Conservation (phyloP, 2,797 vertebrate species). For the Tadarida brasiliensis region DNA sequence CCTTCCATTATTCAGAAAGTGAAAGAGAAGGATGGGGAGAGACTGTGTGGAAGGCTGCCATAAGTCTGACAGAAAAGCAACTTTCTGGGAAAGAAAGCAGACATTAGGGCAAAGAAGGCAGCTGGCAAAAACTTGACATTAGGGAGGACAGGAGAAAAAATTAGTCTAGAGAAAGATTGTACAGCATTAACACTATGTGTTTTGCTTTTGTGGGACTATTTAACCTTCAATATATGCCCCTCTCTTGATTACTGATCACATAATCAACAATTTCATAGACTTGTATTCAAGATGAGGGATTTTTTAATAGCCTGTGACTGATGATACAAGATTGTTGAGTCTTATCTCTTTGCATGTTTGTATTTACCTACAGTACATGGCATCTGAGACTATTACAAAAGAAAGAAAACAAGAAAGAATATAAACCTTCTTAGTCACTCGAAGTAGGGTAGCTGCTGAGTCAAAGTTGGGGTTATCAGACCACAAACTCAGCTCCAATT, state of each 20-base stretch:
- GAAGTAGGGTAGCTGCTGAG: not conserved
- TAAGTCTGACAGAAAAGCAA: constrained; percentile 72
- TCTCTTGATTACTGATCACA: constrained; percentile 38
- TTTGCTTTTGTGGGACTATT: constrained; percentile 17
- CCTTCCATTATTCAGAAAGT: constrained; percentile 73
- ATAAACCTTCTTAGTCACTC: not conserved
- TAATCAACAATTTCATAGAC: constrained; percentile 51
- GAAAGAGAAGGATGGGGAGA: constrained; percentile 57
- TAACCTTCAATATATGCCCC: constrained; percentile 34
- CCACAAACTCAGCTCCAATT: not conserved
- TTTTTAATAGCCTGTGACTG: not conserved
- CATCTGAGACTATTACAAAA: not conserved
- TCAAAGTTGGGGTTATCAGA: not conserved
- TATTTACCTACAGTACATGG: not conserved
- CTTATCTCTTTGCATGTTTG: not conserved
- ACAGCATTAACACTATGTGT: not conserved
- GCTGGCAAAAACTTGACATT: constrained; percentile 67
- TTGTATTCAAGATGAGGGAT: not conserved
- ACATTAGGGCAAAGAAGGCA: constrained; percentile 67
- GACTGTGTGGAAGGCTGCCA: constrained; percentile 79
- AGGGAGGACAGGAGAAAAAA: constrained; percentile 40
- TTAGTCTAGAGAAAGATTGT: not conserved
- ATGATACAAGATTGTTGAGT: not conserved
- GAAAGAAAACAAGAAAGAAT: constrained; percentile 18
- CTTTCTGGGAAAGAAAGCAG: constrained; percentile 78